Evolutionary conservation across 2,797 vertebrate genomes (phyloP).

Genomic region (Notolabrus celidotus): DNA sequence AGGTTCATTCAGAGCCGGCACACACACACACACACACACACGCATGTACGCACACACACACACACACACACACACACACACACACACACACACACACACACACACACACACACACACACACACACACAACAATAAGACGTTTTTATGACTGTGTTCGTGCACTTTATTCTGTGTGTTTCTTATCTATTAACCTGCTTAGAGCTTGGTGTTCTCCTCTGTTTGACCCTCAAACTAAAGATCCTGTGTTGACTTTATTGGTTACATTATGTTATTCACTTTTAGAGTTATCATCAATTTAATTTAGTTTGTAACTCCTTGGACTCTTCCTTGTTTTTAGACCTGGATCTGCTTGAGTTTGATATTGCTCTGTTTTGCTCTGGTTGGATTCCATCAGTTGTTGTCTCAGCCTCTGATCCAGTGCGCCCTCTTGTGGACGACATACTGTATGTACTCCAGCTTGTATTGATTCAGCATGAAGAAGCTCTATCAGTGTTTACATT

Average conservation of each 20-base stretch:
- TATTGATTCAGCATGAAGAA: too few relatives aligned
- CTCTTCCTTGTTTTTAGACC: not conserved
- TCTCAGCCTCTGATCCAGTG: not conserved
- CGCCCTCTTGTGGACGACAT: constrained; percentile 53
- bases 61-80: not conserved
- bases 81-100: not conserved
- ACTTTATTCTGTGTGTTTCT: constrained; percentile 9
- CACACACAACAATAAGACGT: too few relatives aligned
- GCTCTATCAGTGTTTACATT: too few relatives aligned
- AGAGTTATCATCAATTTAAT: too few relatives aligned
- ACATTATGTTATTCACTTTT: not conserved
- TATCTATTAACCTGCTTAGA: constrained; percentile 27
- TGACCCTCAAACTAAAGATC: not conserved
- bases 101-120: not conserved
- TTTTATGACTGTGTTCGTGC: constrained; percentile 29
- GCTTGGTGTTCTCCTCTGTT: not conserved
- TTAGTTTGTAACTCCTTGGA: not conserved
- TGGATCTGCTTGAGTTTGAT: not conserved
- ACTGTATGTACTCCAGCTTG: not conserved
- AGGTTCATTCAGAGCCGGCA: not conserved
- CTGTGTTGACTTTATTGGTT: not conserved
- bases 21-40: constrained; percentile 9
- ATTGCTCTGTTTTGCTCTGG: not conserved
- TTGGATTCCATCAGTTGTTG: constrained; percentile 1
- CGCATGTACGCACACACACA: not conserved